phyloP scores from a whole-genome alignment of 2,797 vertebrate genomes.

The Chromobotia macracanthus region DNA sequence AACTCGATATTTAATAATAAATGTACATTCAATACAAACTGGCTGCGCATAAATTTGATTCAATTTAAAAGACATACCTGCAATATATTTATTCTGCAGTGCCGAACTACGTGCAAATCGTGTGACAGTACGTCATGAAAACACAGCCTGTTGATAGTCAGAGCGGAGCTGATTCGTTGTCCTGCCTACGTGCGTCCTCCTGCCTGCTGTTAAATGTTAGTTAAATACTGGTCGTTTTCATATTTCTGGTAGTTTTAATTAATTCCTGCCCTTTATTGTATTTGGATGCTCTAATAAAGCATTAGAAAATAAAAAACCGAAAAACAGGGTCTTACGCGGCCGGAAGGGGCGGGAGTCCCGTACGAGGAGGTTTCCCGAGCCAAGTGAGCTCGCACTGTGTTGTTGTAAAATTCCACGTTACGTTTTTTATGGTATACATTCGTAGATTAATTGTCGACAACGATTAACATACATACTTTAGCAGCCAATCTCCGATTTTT shows the following conservation, averaged over 20 bases:
- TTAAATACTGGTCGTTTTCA: too few species aligned
- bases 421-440: neutral
- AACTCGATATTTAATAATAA: neutral
- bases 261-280: too few species aligned
- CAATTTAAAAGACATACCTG: neutral
- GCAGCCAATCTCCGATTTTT: neutral
- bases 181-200: too few species aligned
- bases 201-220: too few species aligned
- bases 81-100: neutral
- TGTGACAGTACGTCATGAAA: constrained; percentile 42
- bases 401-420: constrained; percentile 14
- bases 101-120: constrained; percentile 11
- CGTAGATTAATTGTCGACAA: too few species aligned
- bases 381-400: neutral
- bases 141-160: neutral
- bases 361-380: neutral
- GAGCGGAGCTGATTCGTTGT: neutral
- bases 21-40: neutral
- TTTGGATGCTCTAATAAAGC: too few species aligned
- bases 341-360: neutral
- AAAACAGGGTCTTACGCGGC: neutral
- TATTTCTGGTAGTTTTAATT: too few species aligned
- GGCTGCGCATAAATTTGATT: neutral
- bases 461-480: neutral
- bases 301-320: too few species aligned